Base-by-base conservation (phyloP, 2,888 invertebrate genomes). In the Volucella inflata region DNA sequence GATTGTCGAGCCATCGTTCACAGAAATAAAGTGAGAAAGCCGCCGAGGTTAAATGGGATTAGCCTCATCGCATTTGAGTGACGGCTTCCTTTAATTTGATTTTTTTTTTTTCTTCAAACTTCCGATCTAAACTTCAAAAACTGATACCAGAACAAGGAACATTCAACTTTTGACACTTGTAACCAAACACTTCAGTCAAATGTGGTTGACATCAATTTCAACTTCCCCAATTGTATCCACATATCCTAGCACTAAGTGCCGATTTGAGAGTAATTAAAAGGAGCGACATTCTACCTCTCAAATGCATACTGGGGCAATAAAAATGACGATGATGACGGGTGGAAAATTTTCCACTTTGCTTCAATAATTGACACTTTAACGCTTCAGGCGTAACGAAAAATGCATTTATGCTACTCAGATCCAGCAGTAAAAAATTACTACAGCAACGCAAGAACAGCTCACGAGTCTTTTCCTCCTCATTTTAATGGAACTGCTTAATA, bases 201-300 rank as follows among this genome's bases (percentile, higher is more conserved):
- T 30, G 30, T 30, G 30, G 30, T 30, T 6, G 4, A 30, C 30
- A 30, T 30, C 30, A 30, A 30, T 6, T 30, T 30, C 30, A 30
- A 8, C n/a, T 9, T n/a, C 14, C 4, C 9, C 10, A n/a, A 14
- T 17, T 42, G 11, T 12, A 30, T 36, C 14, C 21, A 36, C n/a
- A 30, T 40, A 11, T 16, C 8, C 21, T 21, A 16, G n/a, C 16
- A 30, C 16, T 53, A 62, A 53, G 46, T 72, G 53, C 48, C 48
- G 65, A 75, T 75, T 65, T 67, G 62, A 42, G 57, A 36, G 42
- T 68, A 76, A 76, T 76, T 76, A 76, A 76, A 68, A 51, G 4
- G 42, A 30, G 17, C 51, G 38, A 51, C 42, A 6, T 38, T 44
- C 50, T 70, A 8, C 11, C n/a, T 3, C 44, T 30, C 44, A 3